A percentile compares a stretch with the other conserved stretches of the same genome.
phyloP scores from a whole-genome alignment of 2,888 invertebrate genomes.

The Antitype chi region DNA sequence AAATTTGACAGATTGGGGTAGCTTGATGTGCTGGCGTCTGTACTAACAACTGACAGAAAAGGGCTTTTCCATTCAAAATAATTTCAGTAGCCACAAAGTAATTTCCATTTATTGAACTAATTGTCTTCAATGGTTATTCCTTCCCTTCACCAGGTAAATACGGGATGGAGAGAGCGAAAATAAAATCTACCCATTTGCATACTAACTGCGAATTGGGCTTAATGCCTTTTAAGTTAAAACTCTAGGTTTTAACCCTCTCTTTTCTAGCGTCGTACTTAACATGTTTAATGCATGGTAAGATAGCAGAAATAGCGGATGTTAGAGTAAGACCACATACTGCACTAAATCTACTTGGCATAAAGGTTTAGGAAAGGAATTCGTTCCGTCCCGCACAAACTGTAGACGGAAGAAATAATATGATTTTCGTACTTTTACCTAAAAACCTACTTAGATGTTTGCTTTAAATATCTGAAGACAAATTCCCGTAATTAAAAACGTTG shows the following conservation, averaged over 20 bases:
- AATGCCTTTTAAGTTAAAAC: constrained; percentile 56
- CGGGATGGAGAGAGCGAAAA: constrained; percentile 47
- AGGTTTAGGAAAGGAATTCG: background rate
- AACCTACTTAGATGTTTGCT: background rate
- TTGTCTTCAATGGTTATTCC: constrained; percentile 18
- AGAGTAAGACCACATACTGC: constrained; percentile 10
- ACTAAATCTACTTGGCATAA: constrained; percentile 17
- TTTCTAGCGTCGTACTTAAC: constrained; percentile 27
- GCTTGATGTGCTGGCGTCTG: too few species aligned
- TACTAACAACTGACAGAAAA: background rate
- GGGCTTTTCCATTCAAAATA: background rate
- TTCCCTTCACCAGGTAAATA: constrained; percentile 33
- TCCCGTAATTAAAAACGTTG: too few species aligned
- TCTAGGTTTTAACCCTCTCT: constrained; percentile 46
- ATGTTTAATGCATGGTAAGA: constrained; percentile 36
- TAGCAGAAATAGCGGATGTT: constrained; percentile 24
- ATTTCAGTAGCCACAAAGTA: constrained; percentile 15
- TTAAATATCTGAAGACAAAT: background rate
- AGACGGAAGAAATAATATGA: background rate
- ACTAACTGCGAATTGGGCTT: constrained; percentile 40
- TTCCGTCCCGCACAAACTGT: background rate
- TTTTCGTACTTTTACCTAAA: background rate
- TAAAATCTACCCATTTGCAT: constrained; percentile 65
- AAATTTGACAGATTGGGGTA: too few species aligned
- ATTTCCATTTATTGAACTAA: constrained; percentile 50